phyloP scores from a whole-genome alignment of 2,797 vertebrate genomes.

The Fistularia tabacaria region DNA sequence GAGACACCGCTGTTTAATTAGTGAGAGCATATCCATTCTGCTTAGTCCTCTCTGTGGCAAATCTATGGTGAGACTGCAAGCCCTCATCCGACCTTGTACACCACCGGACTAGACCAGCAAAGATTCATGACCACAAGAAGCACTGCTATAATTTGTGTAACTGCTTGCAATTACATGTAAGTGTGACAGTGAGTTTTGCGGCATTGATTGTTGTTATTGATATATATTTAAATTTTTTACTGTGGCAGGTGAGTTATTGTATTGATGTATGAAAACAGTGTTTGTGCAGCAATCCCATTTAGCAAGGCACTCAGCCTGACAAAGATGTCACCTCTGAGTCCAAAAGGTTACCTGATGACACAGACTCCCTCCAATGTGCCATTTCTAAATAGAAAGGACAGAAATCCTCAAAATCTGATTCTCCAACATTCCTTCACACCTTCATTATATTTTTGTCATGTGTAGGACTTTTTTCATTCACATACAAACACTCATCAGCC shows the following conservation, averaged over 20 bases:
- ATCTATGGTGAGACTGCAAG: slow-evolving; percentile 32
- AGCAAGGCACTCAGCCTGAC: slow-evolving; percentile 42
- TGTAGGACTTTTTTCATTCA: slow-evolving; percentile 33
- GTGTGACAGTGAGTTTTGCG: too few relatives aligned
- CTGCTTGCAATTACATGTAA: too few relatives aligned
- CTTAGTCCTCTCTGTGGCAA: slow-evolving; percentile 52
- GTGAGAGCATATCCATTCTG: slow-evolving; percentile 54
- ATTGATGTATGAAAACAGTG: slow-evolving; percentile 60
- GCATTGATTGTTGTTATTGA: slow-evolving; percentile 2
- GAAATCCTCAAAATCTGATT: slow-evolving; percentile 17
- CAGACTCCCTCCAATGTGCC: neutral
- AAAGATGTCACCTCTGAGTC: slow-evolving; percentile 54
- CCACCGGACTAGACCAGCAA: slow-evolving; percentile 13
- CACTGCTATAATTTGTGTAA: slow-evolving; percentile 1
- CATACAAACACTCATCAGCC: slow-evolving; percentile 23
- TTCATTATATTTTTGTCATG: slow-evolving; percentile 21
- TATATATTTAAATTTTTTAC: slow-evolving; percentile 33
- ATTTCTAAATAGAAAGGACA: neutral
- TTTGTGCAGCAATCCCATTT: slow-evolving; percentile 59
- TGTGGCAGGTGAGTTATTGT: slow-evolving; percentile 64
- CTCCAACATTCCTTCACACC: slow-evolving; percentile 12
- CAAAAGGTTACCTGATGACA: slow-evolving; percentile 35
- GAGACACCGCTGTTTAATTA: slow-evolving; percentile 65
- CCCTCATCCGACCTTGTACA: slow-evolving; percentile 4
- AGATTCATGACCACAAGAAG: slow-evolving; percentile 30